phyloP scores from a whole-genome alignment of 2,113 vertebrate species.

The Oreochromis niloticus region DNA sequence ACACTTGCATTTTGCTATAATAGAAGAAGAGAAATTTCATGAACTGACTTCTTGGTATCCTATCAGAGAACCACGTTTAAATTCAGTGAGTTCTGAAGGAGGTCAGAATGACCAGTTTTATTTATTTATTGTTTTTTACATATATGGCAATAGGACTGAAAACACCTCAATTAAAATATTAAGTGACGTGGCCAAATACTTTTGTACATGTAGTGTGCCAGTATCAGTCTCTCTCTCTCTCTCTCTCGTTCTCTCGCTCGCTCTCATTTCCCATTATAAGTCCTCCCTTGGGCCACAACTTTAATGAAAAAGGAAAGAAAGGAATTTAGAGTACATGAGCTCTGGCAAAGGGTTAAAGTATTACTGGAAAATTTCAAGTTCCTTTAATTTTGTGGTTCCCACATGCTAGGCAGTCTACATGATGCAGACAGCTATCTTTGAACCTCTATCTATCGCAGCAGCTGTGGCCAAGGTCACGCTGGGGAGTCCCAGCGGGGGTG shows the following conservation, averaged over 20 bases:
- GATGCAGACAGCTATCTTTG: conserved; percentile 16
- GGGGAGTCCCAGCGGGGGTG: neutral
- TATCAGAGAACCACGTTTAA: neutral
- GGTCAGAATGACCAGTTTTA: neutral
- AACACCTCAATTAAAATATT: neutral
- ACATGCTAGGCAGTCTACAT: neutral
- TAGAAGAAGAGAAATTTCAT: neutral
- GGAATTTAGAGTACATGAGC: neutral
- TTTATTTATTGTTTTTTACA: neutral
- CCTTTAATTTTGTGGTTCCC: conserved; percentile 15
- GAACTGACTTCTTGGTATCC: neutral
- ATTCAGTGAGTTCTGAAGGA: neutral
- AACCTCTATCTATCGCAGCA: neutral
- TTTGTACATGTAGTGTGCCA: neutral
- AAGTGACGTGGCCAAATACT: neutral
- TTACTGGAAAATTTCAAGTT: conserved; percentile 34
- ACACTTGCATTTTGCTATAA: neutral
- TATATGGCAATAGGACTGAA: neutral
- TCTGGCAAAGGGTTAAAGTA: neutral
- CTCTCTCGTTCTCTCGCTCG: neutral
- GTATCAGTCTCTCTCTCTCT: neutral
- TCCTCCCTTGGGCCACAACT: neutral
- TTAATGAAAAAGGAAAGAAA: conserved; percentile 5
- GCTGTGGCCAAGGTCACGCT: neutral
- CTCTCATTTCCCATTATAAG: neutral